Evolutionary conservation across 2,888 invertebrate genomes (phyloP).

Genomic region (Agrotis exclamationis): DNA sequence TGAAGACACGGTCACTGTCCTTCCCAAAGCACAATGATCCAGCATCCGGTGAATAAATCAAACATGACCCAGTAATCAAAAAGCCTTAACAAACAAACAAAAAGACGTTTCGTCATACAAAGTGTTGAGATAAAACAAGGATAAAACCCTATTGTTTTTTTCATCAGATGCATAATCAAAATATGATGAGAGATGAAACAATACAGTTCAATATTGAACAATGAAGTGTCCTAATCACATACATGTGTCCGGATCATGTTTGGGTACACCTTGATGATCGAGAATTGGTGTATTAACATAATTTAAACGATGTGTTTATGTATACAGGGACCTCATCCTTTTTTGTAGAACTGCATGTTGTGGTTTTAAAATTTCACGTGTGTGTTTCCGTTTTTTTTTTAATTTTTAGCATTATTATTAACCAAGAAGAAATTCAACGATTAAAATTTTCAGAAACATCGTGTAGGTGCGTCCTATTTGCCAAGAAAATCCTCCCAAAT

Average conservation of each 20-base stretch:
- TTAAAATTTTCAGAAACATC: too few species aligned
- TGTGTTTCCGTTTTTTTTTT: too few species aligned
- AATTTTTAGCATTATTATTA: too few species aligned
- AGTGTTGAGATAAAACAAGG: constrained; percentile 46
- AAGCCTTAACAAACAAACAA: constrained; percentile 35
- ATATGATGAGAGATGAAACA: constrained; percentile 54
- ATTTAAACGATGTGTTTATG: constrained; percentile 23
- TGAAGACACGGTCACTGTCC: constrained; percentile 11
- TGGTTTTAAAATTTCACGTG: too few species aligned
- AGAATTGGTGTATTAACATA: constrained; percentile 38
- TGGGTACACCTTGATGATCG: constrained; percentile 54
- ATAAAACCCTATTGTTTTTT: constrained; percentile 60
- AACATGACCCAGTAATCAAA: constrained; percentile 45
- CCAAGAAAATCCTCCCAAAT: background rate
- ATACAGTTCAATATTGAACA: constrained; percentile 59
- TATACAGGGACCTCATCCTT: too few species aligned
- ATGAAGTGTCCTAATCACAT: constrained; percentile 59
- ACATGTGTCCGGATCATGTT: constrained; percentile 50
- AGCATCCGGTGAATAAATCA: constrained; percentile 37
- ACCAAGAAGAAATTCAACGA: too few species aligned
- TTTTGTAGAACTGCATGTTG: background rate
- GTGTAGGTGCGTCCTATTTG: too few species aligned
- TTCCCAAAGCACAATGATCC: background rate
- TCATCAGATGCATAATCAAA: constrained; percentile 64
- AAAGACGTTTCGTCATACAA: constrained; percentile 53